Evolutionary conservation across 23 tunicate genomes (phyloP), one percentile per base, ranked within the genome.

Genomic region (Ciona savignyi): DNA sequence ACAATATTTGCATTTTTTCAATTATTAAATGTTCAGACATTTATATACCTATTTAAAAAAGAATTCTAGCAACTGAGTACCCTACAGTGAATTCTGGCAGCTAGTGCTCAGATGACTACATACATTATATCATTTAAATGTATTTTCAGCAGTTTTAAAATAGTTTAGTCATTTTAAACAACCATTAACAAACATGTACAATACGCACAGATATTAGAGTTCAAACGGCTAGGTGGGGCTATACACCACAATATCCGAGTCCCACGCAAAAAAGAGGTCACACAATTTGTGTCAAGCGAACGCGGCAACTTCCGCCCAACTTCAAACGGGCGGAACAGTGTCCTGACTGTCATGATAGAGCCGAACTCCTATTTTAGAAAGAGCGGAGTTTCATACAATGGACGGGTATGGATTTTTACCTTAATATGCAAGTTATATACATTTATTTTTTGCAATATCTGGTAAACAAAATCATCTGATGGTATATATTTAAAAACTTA

Each of bases 161-260:
- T n/a, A n/a, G n/a, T n/a, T n/a, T n/a, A n/a, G n/a, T n/a, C n/a
- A n/a, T n/a, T n/a, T n/a, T n/a, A n/a, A n/a, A n/a, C n/a, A n/a
- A n/a, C n/a, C n/a, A n/a, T n/a, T n/a, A n/a, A n/a, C n/a, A n/a
- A n/a, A n/a, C n/a, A n/a, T n/a, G n/a, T n/a, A n/a, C n/a, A n/a
- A n/a, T n/a, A n/a, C n/a, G n/a, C n/a, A n/a, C 49, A 86, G 93
- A 79, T 86, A 4, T 28, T 86, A 2, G 70, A 79, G 48, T 86
- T 86, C 77, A 86, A 86, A 32, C 34, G 67, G 32, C 27, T 73
- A 21, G 93, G 93, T 23, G 93, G 93, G 0, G 80, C 71, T 3
- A 86, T 79, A 9, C 79, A 60, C 56, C 85, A 86, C 32, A 56
- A 74, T 4, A 79, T 86, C 28, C 51, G 78, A 42, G 29, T 86